phyloP scores from a whole-genome alignment of 2,113 vertebrate species.

The Antechinus stuartii region DNA sequence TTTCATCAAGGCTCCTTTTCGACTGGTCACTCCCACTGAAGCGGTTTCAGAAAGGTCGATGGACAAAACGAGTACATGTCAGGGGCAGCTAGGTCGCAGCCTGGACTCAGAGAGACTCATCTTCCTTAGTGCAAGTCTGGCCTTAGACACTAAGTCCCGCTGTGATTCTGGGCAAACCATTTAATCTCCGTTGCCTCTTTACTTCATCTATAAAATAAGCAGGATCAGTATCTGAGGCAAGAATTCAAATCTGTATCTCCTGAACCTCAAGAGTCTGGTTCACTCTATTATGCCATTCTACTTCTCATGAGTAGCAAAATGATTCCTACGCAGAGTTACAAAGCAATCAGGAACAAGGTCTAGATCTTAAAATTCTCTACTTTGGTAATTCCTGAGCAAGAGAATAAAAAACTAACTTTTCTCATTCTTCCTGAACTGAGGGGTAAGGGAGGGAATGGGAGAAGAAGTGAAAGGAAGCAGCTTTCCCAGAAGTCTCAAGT shows the following conservation, averaged over 20 bases:
- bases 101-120: neutral
- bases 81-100: no score
- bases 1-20: neutral
- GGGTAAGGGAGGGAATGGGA: neutral
- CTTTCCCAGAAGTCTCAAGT: conserved; percentile 10
- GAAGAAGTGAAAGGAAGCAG: conserved; percentile 30
- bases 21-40: neutral
- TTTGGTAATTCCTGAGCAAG: conserved; percentile 23
- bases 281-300: neutral
- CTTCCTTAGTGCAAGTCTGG: neutral
- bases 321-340: neutral
- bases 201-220: neutral
- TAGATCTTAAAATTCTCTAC: neutral
- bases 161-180: neutral
- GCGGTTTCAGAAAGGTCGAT: neutral
- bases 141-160: neutral
- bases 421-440: neutral
- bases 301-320: neutral
- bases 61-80: neutral
- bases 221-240: neutral
- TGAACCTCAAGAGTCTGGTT: no score
- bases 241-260: neutral
- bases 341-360: neutral
- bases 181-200: neutral
- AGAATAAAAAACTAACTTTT: conserved; percentile 44